These are phyloP conservation scores for Odontamblyopus rebecca DNA, from an alignment of 2,797 vertebrate species.

Conservation along the genomic window DNA sequence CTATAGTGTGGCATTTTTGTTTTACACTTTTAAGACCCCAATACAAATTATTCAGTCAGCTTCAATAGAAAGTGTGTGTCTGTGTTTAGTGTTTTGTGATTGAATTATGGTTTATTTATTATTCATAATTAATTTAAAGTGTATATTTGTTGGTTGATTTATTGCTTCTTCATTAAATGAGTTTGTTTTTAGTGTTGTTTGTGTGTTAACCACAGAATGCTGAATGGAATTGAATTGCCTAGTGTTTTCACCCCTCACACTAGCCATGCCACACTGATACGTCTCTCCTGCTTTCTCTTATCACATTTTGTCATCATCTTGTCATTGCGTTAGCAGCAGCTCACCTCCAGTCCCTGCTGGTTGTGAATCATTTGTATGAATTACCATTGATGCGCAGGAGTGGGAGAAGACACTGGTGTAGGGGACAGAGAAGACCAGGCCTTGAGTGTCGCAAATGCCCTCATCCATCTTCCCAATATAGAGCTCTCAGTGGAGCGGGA, in stretches of 20 bases:
- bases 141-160: background rate
- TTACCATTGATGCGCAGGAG: constrained; percentile 57
- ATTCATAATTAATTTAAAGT: background rate
- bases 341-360: constrained; percentile 53
- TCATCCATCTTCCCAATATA: constrained; percentile 74
- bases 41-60: background rate
- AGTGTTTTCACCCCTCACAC: background rate
- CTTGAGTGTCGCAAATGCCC: constrained; percentile 72
- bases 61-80: no score
- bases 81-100: background rate
- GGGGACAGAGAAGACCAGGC: constrained; percentile 54
- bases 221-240: background rate
- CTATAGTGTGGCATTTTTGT: background rate
- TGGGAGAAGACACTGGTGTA: constrained; percentile 58
- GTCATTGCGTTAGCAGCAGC: constrained; percentile 21
- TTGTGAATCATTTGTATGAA: constrained; percentile 68
- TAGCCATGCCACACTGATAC: background rate
- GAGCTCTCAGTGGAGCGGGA: constrained; percentile 62
- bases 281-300: constrained; percentile 14
- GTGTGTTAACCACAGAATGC: background rate
- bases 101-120: background rate
- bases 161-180: background rate
- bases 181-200: background rate
- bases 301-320: constrained; percentile 18
- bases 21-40: background rate